phyloP scores from a whole-genome alignment of 2,888 invertebrate genomes.

The Leptopilina syphax region DNA sequence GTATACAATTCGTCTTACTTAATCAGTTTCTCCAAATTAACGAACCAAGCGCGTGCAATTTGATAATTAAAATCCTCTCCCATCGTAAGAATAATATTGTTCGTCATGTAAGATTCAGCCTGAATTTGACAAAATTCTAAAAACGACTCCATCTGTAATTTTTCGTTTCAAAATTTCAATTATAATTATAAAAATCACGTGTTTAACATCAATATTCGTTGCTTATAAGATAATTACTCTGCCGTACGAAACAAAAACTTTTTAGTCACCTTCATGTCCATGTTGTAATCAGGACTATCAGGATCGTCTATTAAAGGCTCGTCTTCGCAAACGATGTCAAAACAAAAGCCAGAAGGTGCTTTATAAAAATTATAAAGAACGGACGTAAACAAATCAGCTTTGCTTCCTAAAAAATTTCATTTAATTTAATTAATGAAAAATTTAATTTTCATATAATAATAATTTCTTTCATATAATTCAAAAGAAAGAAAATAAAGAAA shows the following conservation, averaged over 20 bases:
- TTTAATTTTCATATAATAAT: too few relatives aligned
- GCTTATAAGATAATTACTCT: slow-evolving; percentile 56
- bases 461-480: too few relatives aligned
- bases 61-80: slow-evolving; percentile 95
- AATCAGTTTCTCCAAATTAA: slow-evolving; percentile 93
- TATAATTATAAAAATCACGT: neutral
- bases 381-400: slow-evolving; percentile 89
- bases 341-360: slow-evolving; percentile 95
- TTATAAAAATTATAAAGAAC: slow-evolving; percentile 89
- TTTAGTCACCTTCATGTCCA: slow-evolving; percentile 82
- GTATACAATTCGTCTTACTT: slow-evolving; percentile 78
- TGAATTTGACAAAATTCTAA: slow-evolving; percentile 77
- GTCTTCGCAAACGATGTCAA: slow-evolving; percentile 90
- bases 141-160: slow-evolving; percentile 80
- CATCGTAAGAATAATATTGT: slow-evolving; percentile 93
- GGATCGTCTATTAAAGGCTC: slow-evolving; percentile 92
- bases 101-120: slow-evolving; percentile 80
- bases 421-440: too few relatives aligned
- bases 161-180: neutral
- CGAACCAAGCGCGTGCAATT: slow-evolving; percentile 86
- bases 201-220: neutral
- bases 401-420: slow-evolving; percentile 76
- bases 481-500: too few relatives aligned
- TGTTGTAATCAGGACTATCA: slow-evolving; percentile 89
- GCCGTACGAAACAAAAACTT: too few relatives aligned